phyloP scores from a whole-genome alignment of 2,113 vertebrate genomes.

The Rattus norvegicus region GRCr8 NC_086039.1:67719001-67719500 shows the following conservation, averaged over 20 bases:
- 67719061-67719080: slow-evolving; percentile 3
- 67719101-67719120: background rate
- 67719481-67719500: background rate
- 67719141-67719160: background rate
- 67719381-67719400: background rate
- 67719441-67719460: background rate
- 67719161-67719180: background rate
- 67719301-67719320: background rate
- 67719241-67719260: background rate
- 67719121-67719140: background rate
- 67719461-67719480: background rate
- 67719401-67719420: background rate
- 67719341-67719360: background rate
- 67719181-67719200: slow-evolving; percentile 8
- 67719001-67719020: background rate
- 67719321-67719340: background rate
- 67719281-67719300: background rate
- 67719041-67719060: background rate
- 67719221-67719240: slow-evolving; percentile 23
- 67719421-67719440: background rate
- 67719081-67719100: background rate
- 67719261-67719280: background rate
- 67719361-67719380: slow-evolving; percentile 5
- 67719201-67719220: slow-evolving; percentile 1
- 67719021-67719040: background rate